A percentile compares a stretch with the other conserved stretches of the same genome.
These are phyloP conservation scores for Hassar affinis DNA, from an alignment of 2,113 vertebrate genomes.

Conservation along the genomic window DNA sequence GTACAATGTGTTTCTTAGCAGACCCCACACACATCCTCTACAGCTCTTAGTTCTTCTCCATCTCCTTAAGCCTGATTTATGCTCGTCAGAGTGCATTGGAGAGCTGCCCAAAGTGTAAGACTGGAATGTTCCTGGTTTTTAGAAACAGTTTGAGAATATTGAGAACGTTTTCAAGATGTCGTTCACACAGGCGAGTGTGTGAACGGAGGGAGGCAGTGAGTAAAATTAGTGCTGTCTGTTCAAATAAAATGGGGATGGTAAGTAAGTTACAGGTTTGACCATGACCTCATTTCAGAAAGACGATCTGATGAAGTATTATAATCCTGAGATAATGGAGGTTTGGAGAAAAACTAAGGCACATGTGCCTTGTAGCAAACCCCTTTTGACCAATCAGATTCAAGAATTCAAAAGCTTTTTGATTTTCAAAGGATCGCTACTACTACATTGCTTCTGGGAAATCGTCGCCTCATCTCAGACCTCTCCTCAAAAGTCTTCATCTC, in stretches of 20 bases:
- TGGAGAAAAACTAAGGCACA: too few relatives aligned
- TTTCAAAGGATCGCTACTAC: neutral
- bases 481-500: neutral
- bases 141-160: neutral
- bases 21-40: conserved; percentile 7
- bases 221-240: neutral
- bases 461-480: neutral
- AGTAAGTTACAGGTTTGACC: neutral
- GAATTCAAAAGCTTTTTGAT: neutral
- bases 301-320: neutral
- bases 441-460: neutral
- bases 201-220: too few relatives aligned
- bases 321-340: neutral
- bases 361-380: neutral
- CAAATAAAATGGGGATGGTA: neutral
- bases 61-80: conserved; percentile 8
- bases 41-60: neutral
- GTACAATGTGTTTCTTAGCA: neutral
- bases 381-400: too few relatives aligned
- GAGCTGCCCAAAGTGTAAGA: neutral
- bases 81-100: neutral
- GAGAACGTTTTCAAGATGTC: neutral
- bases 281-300: neutral
- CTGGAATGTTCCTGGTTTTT: conserved; percentile 1
- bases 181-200: neutral